Base-by-base conservation (phyloP, 2,888 invertebrate genomes). In the Brachylomia viminalis region DNA sequence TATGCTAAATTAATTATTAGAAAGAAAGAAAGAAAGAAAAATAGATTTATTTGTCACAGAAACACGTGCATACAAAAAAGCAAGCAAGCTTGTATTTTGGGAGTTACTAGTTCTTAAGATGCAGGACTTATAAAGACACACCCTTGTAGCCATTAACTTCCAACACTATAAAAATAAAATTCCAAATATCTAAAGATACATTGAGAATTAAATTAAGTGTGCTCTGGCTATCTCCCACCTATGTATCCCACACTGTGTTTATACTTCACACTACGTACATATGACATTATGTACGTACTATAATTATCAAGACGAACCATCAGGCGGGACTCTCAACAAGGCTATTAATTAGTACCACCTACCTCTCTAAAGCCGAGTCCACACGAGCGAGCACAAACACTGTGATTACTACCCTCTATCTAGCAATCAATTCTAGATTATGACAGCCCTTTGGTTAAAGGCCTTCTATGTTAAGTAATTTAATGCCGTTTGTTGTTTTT, bases 341-440 rank as follows among this genome's bases (percentile, higher is more conserved):
- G 72, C 87, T 83, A 88, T 88, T 87, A 88, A 89, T 88, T 89
- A 88, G 86, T 69, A 58, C 73, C 61, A 72, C 78, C 78, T 82
- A 78, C 82, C 74, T 66, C 56, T 69, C 15, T 78, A 77, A 88
- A 38, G 83, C 74, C 10, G 68, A 10, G 65, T 68, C 27, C 71
- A 78, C 78, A 83, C 65, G 56, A 74, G 62, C 49, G 72, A 54
- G 45, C 68, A 77, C 64, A 68, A 83, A 82, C 75, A 68, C 54
- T 59, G 30, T 80, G 81, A 80, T 84, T 68, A 81, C 64, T 45
- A 30, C 27, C 59, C 54, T 38, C 54, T 45, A 11, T 68, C 27
- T 61, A 54, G 70, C 49, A 69, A 75, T 72, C 38, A 72, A 81
- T 84, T 75, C 42, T 52, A 73, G 58, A 64, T 52, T 80, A 67